These are phyloP conservation scores for Eupsilia transversa DNA, from an alignment of 2,888 invertebrate genomes.

Conservation along the genomic window DNA sequence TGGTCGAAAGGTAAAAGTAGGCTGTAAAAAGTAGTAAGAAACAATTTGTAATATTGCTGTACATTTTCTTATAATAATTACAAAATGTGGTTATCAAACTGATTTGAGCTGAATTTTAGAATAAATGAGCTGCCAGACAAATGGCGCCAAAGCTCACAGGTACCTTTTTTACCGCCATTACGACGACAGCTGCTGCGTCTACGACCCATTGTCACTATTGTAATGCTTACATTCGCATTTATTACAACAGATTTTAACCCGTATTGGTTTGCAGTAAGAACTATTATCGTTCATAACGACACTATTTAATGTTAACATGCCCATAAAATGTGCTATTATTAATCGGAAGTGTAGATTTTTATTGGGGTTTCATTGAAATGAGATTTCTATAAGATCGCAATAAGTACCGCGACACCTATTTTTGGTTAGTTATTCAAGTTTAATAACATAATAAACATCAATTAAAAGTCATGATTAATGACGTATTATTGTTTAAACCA, in stretches of 20 bases:
- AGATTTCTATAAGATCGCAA: conserved; percentile 61
- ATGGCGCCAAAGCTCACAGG: conserved; percentile 65
- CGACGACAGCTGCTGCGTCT: conserved; percentile 78
- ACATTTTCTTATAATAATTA: background rate
- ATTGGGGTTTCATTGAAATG: conserved; percentile 74
- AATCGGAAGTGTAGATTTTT: conserved; percentile 77
- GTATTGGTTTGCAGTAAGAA: conserved; percentile 54
- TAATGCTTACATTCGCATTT: conserved; percentile 67
- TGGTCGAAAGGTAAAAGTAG: conserved; percentile 21
- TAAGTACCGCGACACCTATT: conserved; percentile 56
- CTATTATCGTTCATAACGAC: conserved; percentile 51
- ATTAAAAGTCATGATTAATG: conserved; percentile 58
- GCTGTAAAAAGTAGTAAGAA: conserved; percentile 19
- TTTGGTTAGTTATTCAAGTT: conserved; percentile 66
- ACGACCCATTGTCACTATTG: conserved; percentile 75
- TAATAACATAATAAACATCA: conserved; percentile 60
- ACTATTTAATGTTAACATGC: conserved; percentile 63
- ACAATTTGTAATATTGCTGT: background rate
- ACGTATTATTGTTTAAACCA: conserved; percentile 46
- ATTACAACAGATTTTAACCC: conserved; percentile 64
- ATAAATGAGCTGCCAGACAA: conserved; percentile 41
- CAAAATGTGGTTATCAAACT: background rate
- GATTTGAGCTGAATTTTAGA: background rate
- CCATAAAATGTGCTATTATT: conserved; percentile 73
- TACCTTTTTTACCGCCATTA: conserved; percentile 66